Conservation (phyloP, 2,888 invertebrate genomes). For the Sarcophaga variegata region DNA sequence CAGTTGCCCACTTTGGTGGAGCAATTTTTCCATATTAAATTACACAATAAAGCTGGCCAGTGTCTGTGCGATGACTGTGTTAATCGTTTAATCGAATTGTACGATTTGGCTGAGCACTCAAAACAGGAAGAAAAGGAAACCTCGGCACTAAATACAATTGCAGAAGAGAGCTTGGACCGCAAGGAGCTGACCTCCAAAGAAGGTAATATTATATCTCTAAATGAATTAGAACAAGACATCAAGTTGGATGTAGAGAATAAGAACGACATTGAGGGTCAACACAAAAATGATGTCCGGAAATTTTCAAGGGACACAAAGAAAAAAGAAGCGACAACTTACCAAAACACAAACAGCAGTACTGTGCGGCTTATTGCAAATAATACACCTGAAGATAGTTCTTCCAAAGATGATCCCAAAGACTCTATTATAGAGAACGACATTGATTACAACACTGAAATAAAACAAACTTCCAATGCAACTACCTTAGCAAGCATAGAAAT, state of each 20-base stretch:
- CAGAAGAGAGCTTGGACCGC: background rate
- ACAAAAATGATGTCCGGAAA: too few species aligned
- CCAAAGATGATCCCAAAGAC: background rate
- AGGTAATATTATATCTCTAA: too few species aligned
- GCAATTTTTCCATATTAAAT: slow-evolving; percentile 73
- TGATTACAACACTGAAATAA: slow-evolving; percentile 51
- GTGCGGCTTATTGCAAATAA: too few species aligned
- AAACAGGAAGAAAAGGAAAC: slow-evolving; percentile 60
- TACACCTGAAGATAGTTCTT: background rate
- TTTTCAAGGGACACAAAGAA: too few species aligned
- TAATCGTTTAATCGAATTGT: slow-evolving; percentile 76
- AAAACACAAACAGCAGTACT: too few species aligned
- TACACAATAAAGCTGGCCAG: slow-evolving; percentile 68
- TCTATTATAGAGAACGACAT: background rate
- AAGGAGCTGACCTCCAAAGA: too few species aligned
- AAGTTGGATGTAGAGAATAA: too few species aligned
- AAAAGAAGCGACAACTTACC: too few species aligned
- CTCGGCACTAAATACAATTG: background rate
- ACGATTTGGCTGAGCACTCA: slow-evolving; percentile 75
- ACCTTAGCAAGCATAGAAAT: slow-evolving; percentile 16
- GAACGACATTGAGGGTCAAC: too few species aligned
- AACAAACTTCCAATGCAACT: slow-evolving; percentile 66
- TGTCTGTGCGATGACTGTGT: slow-evolving; percentile 76
- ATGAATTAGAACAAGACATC: too few species aligned
- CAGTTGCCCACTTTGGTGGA: slow-evolving; percentile 74